phyloP scores from a whole-genome alignment of 2,797 vertebrate species.

The Echeneis naucrates region DNA sequence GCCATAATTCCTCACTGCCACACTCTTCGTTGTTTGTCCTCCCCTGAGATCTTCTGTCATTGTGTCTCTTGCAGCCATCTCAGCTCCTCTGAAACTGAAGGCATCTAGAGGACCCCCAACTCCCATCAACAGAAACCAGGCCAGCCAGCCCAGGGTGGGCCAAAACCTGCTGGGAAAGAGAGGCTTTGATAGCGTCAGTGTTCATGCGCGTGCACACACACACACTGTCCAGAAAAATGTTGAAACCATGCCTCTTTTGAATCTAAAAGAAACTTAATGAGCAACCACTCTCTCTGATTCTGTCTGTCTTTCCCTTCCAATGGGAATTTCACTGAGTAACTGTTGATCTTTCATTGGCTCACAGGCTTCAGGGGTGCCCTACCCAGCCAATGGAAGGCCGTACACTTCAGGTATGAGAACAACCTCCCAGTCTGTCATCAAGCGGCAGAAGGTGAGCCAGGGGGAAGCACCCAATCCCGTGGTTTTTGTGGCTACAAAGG shows the following conservation, averaged over 20 bases:
- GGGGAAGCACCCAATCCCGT: constrained; percentile 96
- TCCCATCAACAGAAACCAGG: constrained; percentile 95
- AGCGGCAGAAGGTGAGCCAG: constrained; percentile 94
- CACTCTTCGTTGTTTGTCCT: not conserved
- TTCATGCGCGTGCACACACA: too few species aligned
- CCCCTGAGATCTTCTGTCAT: not conserved
- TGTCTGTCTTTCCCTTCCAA: too few species aligned
- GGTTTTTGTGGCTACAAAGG: constrained; percentile 96
- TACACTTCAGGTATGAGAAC: constrained; percentile 91
- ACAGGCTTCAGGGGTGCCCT: constrained; percentile 88
- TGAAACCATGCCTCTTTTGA: too few species aligned
- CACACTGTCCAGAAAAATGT: too few species aligned
- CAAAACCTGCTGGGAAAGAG: constrained; percentile 90
- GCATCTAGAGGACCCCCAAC: constrained; percentile 92
- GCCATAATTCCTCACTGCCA: not conserved
- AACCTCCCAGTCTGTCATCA: constrained; percentile 91
- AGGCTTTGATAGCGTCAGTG: constrained; percentile 90
- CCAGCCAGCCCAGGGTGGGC: constrained; percentile 89
- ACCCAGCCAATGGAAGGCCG: constrained; percentile 93
- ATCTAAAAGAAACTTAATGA: too few species aligned
- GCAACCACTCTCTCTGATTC: too few species aligned
- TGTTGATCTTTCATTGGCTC: constrained; percentile 27
- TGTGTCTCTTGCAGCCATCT: constrained; percentile 83
- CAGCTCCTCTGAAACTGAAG: constrained; percentile 93
- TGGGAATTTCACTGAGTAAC: not conserved